Evolutionary conservation across 2,888 invertebrate species (phyloP).

Genomic region (Pherbina coryleti): DNA sequence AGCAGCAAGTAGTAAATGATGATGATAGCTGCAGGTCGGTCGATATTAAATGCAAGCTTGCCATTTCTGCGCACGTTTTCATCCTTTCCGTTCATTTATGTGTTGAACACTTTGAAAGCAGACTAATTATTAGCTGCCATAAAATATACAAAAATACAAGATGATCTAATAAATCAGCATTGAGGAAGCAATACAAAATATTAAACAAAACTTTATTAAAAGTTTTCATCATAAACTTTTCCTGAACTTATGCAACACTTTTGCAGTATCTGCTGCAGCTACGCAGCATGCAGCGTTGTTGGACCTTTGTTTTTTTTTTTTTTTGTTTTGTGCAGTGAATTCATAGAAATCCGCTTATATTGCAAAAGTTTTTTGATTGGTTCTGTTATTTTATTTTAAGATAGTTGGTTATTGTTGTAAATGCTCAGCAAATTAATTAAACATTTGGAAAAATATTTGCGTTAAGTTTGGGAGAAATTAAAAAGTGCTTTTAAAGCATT

Average conservation of each 20-base stretch:
- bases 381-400: no score
- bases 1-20: neutral
- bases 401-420: neutral
- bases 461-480: neutral
- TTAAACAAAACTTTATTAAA: slow-evolving; percentile 22
- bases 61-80: neutral
- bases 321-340: neutral
- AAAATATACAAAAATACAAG: no score
- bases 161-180: no score
- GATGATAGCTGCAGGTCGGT: neutral
- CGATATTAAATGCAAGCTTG: neutral
- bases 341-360: neutral
- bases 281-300: neutral
- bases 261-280: neutral
- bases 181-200: slow-evolving; percentile 6
- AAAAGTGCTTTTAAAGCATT: neutral
- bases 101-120: no score
- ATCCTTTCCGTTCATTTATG: neutral
- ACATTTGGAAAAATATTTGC: neutral
- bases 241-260: slow-evolving; percentile 9
- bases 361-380: neutral
- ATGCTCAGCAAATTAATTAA: slow-evolving; percentile 5
- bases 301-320: neutral
- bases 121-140: no score
- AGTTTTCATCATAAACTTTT: slow-evolving; percentile 19